phyloP scores from a whole-genome alignment of 2,888 invertebrate genomes.

The Sphaerophoria taeniata region DNA sequence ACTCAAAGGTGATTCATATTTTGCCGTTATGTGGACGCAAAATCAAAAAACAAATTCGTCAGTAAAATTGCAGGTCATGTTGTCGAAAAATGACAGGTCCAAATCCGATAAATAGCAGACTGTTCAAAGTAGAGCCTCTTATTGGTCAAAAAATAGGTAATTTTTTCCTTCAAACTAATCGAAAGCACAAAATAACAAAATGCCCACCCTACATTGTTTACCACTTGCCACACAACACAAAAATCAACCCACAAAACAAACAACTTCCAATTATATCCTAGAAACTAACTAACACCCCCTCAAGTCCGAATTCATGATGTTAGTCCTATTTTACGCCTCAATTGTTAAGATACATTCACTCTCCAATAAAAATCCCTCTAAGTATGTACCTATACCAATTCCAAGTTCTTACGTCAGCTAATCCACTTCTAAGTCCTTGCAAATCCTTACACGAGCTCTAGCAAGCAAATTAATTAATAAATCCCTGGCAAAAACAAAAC shows the following conservation, averaged over 20 bases:
- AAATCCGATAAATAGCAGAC: too few relatives aligned
- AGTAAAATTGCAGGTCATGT: too few relatives aligned
- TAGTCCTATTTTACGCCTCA: conserved; percentile 11
- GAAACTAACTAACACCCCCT: background rate
- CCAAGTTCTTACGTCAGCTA: conserved; percentile 2
- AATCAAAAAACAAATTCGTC: too few relatives aligned
- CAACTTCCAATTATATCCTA: background rate
- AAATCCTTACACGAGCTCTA: conserved; percentile 14
- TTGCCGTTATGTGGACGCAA: too few relatives aligned
- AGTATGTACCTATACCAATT: too few relatives aligned
- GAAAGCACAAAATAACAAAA: too few relatives aligned
- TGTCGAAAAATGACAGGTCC: too few relatives aligned
- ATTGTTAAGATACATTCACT: conserved; percentile 1
- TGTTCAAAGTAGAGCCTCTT: too few relatives aligned
- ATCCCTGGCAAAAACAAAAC: conserved; percentile 43
- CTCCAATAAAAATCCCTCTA: background rate
- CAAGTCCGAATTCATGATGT: background rate
- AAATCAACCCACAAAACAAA: background rate
- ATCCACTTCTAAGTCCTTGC: background rate
- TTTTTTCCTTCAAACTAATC: too few relatives aligned
- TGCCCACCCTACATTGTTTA: too few relatives aligned
- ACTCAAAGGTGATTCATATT: too few relatives aligned
- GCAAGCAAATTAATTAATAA: conserved; percentile 61
- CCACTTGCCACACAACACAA: background rate
- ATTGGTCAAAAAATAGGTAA: too few relatives aligned